Percentiles rank a stretch among this genome's conserved stretches.
Conservation (phyloP, 2,888 invertebrate genomes). For the Dromius quadrimaculatus region DNA sequence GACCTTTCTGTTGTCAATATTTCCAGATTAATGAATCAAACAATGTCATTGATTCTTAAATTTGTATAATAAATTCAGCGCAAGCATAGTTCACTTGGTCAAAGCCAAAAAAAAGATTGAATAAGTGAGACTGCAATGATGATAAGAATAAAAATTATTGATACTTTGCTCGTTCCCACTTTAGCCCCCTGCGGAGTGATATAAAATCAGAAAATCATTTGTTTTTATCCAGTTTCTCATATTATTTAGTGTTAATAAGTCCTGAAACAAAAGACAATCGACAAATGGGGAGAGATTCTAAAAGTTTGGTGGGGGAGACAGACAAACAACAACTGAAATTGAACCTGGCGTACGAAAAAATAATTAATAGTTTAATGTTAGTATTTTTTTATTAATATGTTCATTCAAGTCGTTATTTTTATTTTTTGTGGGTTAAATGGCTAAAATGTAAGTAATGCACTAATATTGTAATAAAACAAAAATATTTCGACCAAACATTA, state of each 20-base stretch:
- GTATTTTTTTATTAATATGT: constrained; percentile 25
- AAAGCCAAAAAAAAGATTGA: constrained; percentile 35
- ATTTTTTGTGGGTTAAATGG: too few species aligned
- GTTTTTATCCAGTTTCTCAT: constrained; percentile 14
- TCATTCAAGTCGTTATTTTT: too few species aligned
- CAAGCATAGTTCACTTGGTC: constrained; percentile 39
- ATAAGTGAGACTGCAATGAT: constrained; percentile 19
- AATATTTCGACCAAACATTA: too few species aligned
- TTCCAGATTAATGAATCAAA: constrained; percentile 4
- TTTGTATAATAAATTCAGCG: constrained; percentile 25
- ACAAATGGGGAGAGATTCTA: background rate
- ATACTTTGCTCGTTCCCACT: constrained; percentile 48
- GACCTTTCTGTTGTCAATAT: background rate
- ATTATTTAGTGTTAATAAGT: constrained; percentile 12
- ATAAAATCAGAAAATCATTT: constrained; percentile 15
- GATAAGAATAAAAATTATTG: constrained; percentile 31
- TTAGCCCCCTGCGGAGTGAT: constrained; percentile 14
- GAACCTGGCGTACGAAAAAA: constrained; percentile 11
- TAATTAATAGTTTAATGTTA: constrained; percentile 40
- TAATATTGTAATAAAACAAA: too few species aligned
- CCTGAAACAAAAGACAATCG: constrained; percentile 7
- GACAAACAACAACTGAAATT: background rate
- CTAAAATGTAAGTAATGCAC: too few species aligned
- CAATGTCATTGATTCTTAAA: background rate
- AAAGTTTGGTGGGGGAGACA: constrained; percentile 13